These are phyloP conservation scores for Lophochroa leadbeateri DNA, from an alignment of 2,113 vertebrate species.

Conservation along the genomic window DNA sequence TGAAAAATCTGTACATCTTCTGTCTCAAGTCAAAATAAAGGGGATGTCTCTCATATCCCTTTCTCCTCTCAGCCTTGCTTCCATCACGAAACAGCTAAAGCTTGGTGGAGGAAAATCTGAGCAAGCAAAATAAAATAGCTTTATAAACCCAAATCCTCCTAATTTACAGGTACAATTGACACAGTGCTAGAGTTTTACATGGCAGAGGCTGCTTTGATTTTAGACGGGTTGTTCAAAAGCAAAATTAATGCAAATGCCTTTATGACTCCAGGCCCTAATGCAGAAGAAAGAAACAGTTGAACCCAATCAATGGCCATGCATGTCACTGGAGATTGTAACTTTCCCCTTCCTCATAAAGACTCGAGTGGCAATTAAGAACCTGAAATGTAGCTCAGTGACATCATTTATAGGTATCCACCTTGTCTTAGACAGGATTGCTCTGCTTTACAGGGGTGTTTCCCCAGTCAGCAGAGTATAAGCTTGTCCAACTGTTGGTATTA, in stretches of 20 bases:
- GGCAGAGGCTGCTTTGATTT: neutral
- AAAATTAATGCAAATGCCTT: neutral
- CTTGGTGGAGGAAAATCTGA: neutral
- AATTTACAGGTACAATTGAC: neutral
- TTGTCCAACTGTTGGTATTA: neutral
- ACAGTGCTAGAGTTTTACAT: neutral
- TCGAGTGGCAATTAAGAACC: neutral
- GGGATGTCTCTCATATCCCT: neutral
- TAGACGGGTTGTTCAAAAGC: neutral
- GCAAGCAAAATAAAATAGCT: neutral
- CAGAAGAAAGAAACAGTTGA: neutral
- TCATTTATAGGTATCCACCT: neutral
- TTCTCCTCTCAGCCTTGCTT: neutral
- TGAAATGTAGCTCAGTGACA: neutral
- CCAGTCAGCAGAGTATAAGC: neutral
- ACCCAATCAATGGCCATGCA: rapidly evolving
- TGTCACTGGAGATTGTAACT: neutral
- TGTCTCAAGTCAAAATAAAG: neutral
- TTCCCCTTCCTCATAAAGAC: neutral
- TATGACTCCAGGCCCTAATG: neutral
- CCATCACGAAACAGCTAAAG: neutral
- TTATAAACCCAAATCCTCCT: neutral
- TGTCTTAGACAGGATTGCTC: neutral
- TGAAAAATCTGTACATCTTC: neutral
- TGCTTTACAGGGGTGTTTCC: neutral